Evolutionary conservation across 2,797 vertebrate species (phyloP).

Genomic region (Epinephelus malabaricus): DNA sequence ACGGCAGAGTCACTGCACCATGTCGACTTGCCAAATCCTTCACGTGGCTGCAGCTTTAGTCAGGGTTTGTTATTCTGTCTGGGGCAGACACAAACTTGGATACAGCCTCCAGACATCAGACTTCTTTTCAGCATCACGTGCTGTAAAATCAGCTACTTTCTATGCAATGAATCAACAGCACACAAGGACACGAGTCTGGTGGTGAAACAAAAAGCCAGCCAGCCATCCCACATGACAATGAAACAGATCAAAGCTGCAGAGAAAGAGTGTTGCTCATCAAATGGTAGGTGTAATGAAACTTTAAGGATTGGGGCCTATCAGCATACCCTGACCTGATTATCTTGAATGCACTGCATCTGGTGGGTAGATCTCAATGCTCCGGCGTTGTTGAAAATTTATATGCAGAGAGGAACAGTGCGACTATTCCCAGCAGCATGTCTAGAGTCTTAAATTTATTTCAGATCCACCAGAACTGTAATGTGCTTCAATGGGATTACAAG

Average conservation of each 20-base stretch:
- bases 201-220: slow-evolving; percentile 67
- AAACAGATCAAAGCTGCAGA: slow-evolving; percentile 59
- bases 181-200: slow-evolving; percentile 72
- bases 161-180: slow-evolving; percentile 65
- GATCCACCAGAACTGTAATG: slow-evolving; percentile 56
- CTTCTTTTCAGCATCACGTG: slow-evolving; percentile 53
- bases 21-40: slow-evolving; percentile 52
- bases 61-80: slow-evolving; percentile 53
- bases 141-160: slow-evolving; percentile 69
- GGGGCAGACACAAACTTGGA: slow-evolving; percentile 43
- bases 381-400: slow-evolving; percentile 50
- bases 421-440: slow-evolving; percentile 60
- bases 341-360: slow-evolving; percentile 44
- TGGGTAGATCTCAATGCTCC: slow-evolving; percentile 36
- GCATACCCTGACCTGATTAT: slow-evolving; percentile 58
- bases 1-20: slow-evolving; percentile 39
- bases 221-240: slow-evolving; percentile 49
- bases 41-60: slow-evolving; percentile 43
- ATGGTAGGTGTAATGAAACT: slow-evolving; percentile 58
- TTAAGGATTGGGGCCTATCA: slow-evolving; percentile 53
- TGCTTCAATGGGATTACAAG: slow-evolving; percentile 66
- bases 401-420: slow-evolving; percentile 44
- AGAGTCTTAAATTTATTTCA: slow-evolving; percentile 59
- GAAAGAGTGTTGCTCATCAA: slow-evolving; percentile 41
- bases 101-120: slow-evolving; percentile 56